Evolutionary conservation across 1,140 invertebrate genomes (phyloP).

Genomic region (Bombus sylvicola): DNA sequence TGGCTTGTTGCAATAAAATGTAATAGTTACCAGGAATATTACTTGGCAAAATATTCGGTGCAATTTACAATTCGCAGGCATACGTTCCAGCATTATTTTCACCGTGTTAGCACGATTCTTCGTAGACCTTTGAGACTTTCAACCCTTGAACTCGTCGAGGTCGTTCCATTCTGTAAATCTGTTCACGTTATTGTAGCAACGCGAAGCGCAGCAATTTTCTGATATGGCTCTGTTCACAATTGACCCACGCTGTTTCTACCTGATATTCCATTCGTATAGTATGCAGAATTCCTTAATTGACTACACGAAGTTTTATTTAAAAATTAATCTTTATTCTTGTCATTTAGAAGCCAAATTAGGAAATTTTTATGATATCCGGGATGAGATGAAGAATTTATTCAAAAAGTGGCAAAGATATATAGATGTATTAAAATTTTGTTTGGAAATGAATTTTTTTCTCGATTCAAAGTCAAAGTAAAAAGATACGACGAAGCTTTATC

Average conservation of each 20-base stretch:
- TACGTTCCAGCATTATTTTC: neutral
- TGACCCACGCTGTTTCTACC: neutral
- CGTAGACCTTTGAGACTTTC: slow-evolving; percentile 9
- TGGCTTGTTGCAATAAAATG: neutral
- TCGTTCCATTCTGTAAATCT: slow-evolving; percentile 8
- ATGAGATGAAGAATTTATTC: neutral
- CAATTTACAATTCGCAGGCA: neutral
- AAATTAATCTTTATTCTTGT: neutral
- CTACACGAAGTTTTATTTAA: neutral
- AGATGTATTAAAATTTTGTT: too few species aligned
- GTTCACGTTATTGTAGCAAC: neutral
- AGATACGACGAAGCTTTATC: too few species aligned
- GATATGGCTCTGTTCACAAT: neutral
- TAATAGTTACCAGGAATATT: neutral
- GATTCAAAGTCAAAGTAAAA: too few species aligned
- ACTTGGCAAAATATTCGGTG: neutral
- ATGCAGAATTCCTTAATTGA: neutral
- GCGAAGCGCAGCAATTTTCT: neutral
- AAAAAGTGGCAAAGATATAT: too few species aligned
- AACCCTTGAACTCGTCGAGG: slow-evolving; percentile 26
- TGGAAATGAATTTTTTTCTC: too few species aligned
- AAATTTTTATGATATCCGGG: neutral
- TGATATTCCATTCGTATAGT: neutral
- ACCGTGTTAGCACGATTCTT: neutral
- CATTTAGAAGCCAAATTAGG: neutral